These are phyloP conservation scores for Pterostichus madidus DNA, from an alignment of 2,888 invertebrate species.

Conservation along the genomic window DNA sequence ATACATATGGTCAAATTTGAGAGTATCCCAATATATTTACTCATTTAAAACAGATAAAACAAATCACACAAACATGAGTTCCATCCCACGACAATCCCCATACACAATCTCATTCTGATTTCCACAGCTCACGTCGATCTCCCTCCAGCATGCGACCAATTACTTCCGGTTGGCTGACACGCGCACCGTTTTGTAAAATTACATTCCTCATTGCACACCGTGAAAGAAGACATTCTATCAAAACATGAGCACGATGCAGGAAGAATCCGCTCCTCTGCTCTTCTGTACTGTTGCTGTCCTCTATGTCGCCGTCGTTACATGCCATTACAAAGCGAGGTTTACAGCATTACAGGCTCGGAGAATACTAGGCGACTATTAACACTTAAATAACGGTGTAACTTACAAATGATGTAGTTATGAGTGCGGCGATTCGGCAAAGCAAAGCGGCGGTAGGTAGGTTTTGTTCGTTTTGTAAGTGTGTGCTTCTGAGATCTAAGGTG, in stretches of 20 bases:
- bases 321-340: background rate
- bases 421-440: conserved; percentile 19
- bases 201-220: conserved; percentile 13
- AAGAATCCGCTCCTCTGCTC: background rate
- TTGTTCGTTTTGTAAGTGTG: too few relatives aligned
- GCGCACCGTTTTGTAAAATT: background rate
- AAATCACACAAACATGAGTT: too few relatives aligned
- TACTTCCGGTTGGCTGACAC: background rate
- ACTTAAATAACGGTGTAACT: conserved; percentile 42
- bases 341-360: conserved; percentile 3
- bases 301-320: background rate
- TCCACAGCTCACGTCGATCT: background rate
- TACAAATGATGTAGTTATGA: conserved; percentile 41
- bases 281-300: too few relatives aligned
- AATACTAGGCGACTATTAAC: conserved; percentile 21
- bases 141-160: conserved; percentile 8
- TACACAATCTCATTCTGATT: background rate
- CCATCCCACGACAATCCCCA: background rate
- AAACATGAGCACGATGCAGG: background rate
- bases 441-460: conserved; percentile 8
- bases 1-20: too few relatives aligned
- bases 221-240: conserved; percentile 27
- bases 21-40: too few relatives aligned
- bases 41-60: too few relatives aligned
- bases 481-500: background rate